Conservation (phyloP, 1,140 invertebrate species). For the Mesaphorura yosii region DNA sequence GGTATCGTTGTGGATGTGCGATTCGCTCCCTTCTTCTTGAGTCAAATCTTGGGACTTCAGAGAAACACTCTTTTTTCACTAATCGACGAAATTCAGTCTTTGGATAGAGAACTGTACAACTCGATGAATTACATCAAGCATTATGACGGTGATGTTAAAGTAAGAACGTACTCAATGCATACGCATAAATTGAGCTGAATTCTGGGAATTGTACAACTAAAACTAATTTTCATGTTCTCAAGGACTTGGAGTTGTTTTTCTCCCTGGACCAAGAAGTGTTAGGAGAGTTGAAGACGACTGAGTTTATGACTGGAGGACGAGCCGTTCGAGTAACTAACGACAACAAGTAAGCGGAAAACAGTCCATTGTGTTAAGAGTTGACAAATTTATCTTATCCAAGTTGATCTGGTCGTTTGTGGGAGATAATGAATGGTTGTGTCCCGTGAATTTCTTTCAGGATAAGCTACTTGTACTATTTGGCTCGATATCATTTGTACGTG, state of each 20-base stretch:
- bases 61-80: constrained; percentile 52
- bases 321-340: constrained; percentile 88
- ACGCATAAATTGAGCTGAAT: neutral
- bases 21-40: constrained; percentile 96
- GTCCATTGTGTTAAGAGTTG: neutral
- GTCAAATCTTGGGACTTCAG: constrained; percentile 88
- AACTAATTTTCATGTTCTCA: constrained; percentile 29
- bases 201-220: neutral
- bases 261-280: constrained; percentile 92
- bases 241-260: constrained; percentile 88
- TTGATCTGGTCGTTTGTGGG: neutral
- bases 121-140: constrained; percentile 95
- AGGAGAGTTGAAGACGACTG: constrained; percentile 78
- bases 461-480: constrained; percentile 96
- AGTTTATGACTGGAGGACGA: constrained; percentile 85
- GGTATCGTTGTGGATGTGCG: constrained; percentile 98
- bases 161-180: constrained; percentile 5
- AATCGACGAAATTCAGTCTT: constrained; percentile 90
- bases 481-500: constrained; percentile 92
- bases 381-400: neutral
- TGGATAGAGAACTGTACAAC: constrained; percentile 91
- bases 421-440: constrained; percentile 1
- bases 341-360: constrained; percentile 63
- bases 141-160: constrained; percentile 74
- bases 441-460: constrained; percentile 50